Evolutionary conservation across 2,888 invertebrate species (phyloP), one percentile per base, ranked within the genome.

Genomic region (Serripes groenlandicus): DNA sequence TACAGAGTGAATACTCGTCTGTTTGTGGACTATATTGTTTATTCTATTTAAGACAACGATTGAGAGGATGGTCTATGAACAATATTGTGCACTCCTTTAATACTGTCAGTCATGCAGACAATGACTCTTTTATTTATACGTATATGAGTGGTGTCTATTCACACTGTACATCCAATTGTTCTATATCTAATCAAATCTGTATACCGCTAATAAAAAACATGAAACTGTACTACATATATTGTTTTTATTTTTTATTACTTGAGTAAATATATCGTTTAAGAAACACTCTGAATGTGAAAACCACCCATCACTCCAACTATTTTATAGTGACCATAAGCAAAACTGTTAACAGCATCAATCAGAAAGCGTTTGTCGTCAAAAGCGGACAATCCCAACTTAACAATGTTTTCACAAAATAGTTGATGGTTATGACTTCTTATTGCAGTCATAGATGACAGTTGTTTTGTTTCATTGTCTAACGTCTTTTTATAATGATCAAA

Each of bases 281-380:
- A n/a, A 52, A 52, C 52, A 52, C 18, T 21, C 23, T 52, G 52
- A 52, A 52, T 23, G 52, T n/a, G 18, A 52, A 21, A 52, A 52
- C 23, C 23, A 52, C n/a, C 23, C n/a, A n/a, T 66, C 21, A 52
- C 70, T 26, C 37, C 32, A 30, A 34, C 35, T 30, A 81, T 81
- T 73, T 81, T 81, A 58, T 77, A 82, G 68, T 87, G 87, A 28
- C 81, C 84, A 69, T 80, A 87, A 7, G 87, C 78, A 32, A 69
- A 74, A 21, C 82, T 87, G 1, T 78, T 58, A 18, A 69, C 58
- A n/a, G 77, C 70, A 54, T 82, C 52, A 15, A 82, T 56, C 18
- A 84, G 69, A 69, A 81, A 85, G 28, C 73, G n/a, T 52, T n/a
- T n/a, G n/a, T n/a, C n/a, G n/a, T n/a, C n/a, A n/a, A n/a, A n/a